Evolutionary conservation across 2,797 vertebrate species (phyloP).

Genomic region (Xerus rutilus): DNA sequence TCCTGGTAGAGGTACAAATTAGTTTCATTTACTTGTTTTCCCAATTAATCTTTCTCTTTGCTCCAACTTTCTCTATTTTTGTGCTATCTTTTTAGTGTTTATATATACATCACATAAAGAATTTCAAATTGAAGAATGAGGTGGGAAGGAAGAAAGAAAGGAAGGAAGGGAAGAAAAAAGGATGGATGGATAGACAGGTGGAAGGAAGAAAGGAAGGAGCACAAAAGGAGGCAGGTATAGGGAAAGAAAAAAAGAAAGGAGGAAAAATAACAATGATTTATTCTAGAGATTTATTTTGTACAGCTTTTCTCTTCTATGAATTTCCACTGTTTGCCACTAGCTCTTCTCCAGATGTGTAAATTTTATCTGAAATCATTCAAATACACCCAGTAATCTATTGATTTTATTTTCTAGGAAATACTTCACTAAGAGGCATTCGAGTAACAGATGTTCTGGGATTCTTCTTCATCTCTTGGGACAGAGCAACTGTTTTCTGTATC

Average conservation of each 20-base stretch:
- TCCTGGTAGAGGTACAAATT: background rate
- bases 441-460: background rate
- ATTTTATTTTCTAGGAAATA: background rate
- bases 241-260: background rate
- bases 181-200: too few relatives aligned
- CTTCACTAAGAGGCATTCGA: background rate
- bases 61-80: background rate
- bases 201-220: background rate
- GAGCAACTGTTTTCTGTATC: background rate
- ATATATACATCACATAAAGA: background rate
- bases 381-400: background rate
- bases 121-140: background rate
- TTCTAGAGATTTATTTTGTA: background rate
- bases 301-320: background rate
- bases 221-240: background rate
- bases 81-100: background rate
- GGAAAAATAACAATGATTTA: background rate
- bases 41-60: background rate
- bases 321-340: background rate
- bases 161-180: background rate
- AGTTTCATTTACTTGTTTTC: background rate
- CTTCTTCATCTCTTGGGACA: background rate
- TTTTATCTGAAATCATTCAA: background rate
- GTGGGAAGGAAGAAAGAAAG: background rate
- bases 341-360: background rate